phyloP scores from a whole-genome alignment of 2,888 invertebrate genomes.

The Taphrorychus bicolor region DNA sequence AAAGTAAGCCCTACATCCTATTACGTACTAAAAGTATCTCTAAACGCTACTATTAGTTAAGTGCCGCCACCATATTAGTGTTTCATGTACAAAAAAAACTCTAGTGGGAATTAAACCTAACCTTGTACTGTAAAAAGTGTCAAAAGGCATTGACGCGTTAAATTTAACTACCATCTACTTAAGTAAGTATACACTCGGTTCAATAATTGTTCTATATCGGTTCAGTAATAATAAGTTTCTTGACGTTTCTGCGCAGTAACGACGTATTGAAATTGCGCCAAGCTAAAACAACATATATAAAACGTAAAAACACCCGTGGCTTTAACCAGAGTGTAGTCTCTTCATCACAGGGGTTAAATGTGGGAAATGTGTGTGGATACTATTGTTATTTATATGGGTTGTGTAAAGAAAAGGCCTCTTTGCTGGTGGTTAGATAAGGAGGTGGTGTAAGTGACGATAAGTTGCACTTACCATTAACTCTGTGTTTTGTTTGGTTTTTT shows the following conservation, averaged over 20 bases:
- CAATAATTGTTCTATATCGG: constrained; percentile 37
- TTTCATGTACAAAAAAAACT: constrained; percentile 59
- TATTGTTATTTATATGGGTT: constrained; percentile 59
- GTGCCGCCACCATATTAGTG: constrained; percentile 61
- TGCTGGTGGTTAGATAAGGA: not conserved
- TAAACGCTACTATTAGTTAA: constrained; percentile 59
- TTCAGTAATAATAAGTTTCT: not conserved
- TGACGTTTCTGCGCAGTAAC: not conserved
- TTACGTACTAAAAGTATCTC: constrained; percentile 55
- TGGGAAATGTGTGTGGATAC: constrained; percentile 57
- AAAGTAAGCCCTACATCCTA: constrained; percentile 50
- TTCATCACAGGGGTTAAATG: constrained; percentile 60
- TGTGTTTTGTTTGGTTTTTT: no score
- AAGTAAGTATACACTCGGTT: constrained; percentile 56
- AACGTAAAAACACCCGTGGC: not conserved
- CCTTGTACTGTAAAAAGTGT: constrained; percentile 59
- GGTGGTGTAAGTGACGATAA: not conserved
- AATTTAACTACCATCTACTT: constrained; percentile 51
- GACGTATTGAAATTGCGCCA: not conserved
- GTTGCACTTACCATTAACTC: no score
- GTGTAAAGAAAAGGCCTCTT: constrained; percentile 40
- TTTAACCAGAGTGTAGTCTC: constrained; percentile 45
- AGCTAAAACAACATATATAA: not conserved
- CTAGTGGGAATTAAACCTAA: constrained; percentile 56
- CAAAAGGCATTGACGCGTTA: constrained; percentile 52